Evolutionary conservation across 2,888 invertebrate species (phyloP), one percentile per base, ranked within the genome.

Genomic region (Erebia palarica): DNA sequence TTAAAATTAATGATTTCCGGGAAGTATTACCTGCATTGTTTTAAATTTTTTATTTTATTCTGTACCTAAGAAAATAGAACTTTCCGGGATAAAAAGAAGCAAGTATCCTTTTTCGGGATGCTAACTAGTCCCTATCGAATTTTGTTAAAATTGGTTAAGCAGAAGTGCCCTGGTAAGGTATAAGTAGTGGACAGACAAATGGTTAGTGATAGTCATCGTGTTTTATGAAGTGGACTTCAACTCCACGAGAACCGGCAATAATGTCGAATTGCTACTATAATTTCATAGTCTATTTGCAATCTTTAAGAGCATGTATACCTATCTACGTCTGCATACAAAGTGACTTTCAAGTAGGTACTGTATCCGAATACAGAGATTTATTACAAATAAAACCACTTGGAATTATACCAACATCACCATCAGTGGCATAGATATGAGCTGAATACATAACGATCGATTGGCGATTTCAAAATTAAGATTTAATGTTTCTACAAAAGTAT

Each of bases 321-420:
- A 27, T 4, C 27, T 44, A 18, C 44, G 55, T 55, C 61, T 44
- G 61, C 61, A 61, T 61, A 61, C 61, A 61, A 61, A 61, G 44
- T 47, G 61, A 16, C 18, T 61, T 61, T 44, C 61, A 44, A 61
- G 18, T 51, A 51, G 51, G n/a, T 61, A 44, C 61, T 18, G 7
- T 61, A 61, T 44, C 10, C 11, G 61, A 61, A 61, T 44, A 61
- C 3, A 61, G 44, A 61, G 16, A 44, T 61, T 47, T 9, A 18
- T 47, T 44, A 47, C 16, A 13, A 18, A 47, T 61, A 61, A 61
- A 61, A 61, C 44, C 61, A 44, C 61, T 44, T 61, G 61, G 44
- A 13, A 61, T 61, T 61, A n/a, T 59, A 42, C 9, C 9, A 10
- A 55, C 55, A 55, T 55, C 10, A 55, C 55, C 16, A 44, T 47